Percentiles rank a stretch among this genome's conserved stretches.
phyloP scores from a whole-genome alignment of 1,140 invertebrate species.

The Heterodera carotae region DNA sequence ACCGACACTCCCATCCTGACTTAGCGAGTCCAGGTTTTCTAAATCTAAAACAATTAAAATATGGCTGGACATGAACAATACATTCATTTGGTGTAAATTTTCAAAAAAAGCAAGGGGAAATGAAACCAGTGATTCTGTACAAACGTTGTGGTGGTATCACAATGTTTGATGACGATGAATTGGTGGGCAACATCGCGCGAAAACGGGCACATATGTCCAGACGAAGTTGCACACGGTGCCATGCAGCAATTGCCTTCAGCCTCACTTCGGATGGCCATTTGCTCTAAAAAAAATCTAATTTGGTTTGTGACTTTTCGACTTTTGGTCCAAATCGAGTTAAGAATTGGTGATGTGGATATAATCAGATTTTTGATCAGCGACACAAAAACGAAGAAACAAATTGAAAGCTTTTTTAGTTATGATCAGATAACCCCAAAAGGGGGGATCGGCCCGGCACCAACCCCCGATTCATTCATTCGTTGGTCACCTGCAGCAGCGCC shows the following conservation, averaged over 20 bases:
- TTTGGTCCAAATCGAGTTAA: too few relatives aligned
- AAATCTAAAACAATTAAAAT: conserved; percentile 19
- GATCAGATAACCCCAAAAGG: too few relatives aligned
- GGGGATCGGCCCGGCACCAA: neutral
- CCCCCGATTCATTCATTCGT: too few relatives aligned
- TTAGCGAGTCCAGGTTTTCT: conserved; percentile 32
- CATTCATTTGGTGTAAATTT: neutral
- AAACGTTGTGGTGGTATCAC: neutral
- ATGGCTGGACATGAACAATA: neutral
- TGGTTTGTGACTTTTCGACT: too few relatives aligned
- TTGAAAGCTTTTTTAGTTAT: too few relatives aligned
- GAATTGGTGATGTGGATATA: too few relatives aligned
- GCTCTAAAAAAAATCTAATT: conserved; percentile 29
- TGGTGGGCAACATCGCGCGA: conserved; percentile 19
- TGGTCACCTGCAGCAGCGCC: conserved; percentile 50
- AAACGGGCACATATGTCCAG: conserved; percentile 36
- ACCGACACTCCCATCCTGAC: conserved; percentile 30
- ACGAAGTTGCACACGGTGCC: conserved; percentile 36
- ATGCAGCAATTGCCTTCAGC: conserved; percentile 50
- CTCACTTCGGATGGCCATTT: conserved; percentile 56
- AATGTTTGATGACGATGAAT: neutral
- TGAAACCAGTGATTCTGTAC: neutral
- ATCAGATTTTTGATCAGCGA: too few relatives aligned
- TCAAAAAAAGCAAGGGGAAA: too few relatives aligned
- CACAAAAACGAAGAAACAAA: too few relatives aligned